Evolutionary conservation across 2,888 invertebrate species (phyloP), one percentile per base, ranked within the genome.

Genomic region (Pandemis corylana): DNA sequence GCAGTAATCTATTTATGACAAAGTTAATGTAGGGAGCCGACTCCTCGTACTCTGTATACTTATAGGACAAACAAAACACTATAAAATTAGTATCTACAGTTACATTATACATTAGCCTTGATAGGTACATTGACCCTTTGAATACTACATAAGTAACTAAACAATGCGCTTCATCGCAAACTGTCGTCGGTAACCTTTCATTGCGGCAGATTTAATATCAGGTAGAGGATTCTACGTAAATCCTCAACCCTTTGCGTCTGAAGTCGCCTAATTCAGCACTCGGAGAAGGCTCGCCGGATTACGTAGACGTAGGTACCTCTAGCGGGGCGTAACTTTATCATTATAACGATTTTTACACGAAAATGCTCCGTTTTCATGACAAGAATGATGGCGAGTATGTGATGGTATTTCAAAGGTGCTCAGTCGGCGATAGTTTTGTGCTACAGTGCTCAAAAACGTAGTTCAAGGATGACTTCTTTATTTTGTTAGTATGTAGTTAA

Each of bases 161-260:
- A n/a, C 20, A 56, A 7, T 15, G 53, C 7, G 53, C 28, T 36
- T 20, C 9, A 56, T n/a, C 9, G 7, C 42, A n/a, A 42, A 15
- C 42, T 15, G 42, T 36, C 42, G 1, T 44, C 62, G 62, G 66
- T 28, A 42, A 15, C 20, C 7, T 41, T n/a, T 44, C 59, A 73
- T 65, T 69, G 69, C 73, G 69, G 42, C 65, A 42, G 51, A 59
- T 65, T 73, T 68, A 68, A 65, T 68, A 62, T 13, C 72, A 62
- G 66, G 64, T 28, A 67, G 15, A 15, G 51, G 53, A 44, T 15
- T 10, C 28, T 36, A 36, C 49, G 7, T 69, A 73, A 73, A 36
- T 64, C 69, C 69, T 44, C 68, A 65, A 64, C 51, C 64, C 68
- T 36, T 64, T 68, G 63, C 53, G 68, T 46, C 68, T 68, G 68